Percentiles rank a stretch among this genome's conserved stretches.
phyloP scores from a whole-genome alignment of 2,113 vertebrate species.

The Corythaixoides concolor region DNA sequence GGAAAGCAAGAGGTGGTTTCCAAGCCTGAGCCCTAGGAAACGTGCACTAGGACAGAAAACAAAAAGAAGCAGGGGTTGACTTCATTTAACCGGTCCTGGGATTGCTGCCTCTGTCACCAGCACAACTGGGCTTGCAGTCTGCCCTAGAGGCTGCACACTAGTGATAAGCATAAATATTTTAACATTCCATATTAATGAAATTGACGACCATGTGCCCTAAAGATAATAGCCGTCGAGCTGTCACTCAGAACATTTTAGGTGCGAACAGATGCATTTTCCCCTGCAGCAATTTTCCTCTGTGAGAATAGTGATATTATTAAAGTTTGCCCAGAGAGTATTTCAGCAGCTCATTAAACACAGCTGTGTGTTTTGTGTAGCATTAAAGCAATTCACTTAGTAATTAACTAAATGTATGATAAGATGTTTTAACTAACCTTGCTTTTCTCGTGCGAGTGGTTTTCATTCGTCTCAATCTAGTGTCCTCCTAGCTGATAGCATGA shows the following conservation, averaged over 20 bases:
- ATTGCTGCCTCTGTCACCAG: neutral
- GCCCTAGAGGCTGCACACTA: neutral
- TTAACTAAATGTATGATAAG: constrained; percentile 42
- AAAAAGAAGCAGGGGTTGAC: neutral
- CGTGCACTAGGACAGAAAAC: neutral
- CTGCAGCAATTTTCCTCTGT: neutral
- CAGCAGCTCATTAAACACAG: constrained; percentile 52
- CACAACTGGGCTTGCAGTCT: neutral
- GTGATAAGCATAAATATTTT: constrained; percentile 32
- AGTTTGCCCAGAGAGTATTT: constrained; percentile 43
- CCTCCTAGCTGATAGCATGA: neutral
- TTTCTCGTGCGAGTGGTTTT: neutral
- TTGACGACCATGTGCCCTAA: neutral
- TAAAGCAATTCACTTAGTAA: constrained; percentile 45
- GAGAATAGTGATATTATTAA: neutral
- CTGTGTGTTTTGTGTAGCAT: constrained; percentile 12
- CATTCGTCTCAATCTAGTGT: neutral
- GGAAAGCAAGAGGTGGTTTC: neutral
- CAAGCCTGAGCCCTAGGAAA: neutral
- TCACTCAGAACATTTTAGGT: constrained; percentile 30
- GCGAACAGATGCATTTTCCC: neutral
- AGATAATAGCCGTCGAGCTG: neutral
- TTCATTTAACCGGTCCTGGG: neutral
- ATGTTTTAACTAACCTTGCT: constrained; percentile 7
- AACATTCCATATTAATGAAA: neutral